These are phyloP conservation scores for Syritta pipiens DNA, from an alignment of 2,888 invertebrate species.

Conservation along the genomic window DNA sequence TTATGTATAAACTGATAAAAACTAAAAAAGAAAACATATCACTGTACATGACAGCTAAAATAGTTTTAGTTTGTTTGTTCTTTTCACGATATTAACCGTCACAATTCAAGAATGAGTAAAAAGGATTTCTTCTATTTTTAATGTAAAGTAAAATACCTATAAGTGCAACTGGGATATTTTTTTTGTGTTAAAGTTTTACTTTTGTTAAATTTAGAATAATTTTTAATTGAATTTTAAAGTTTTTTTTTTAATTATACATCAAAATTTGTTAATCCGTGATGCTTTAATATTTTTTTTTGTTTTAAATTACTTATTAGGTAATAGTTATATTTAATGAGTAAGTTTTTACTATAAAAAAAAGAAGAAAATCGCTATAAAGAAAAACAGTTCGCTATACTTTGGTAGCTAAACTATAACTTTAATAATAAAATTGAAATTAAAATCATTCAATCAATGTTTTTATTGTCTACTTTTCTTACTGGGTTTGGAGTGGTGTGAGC, in stretches of 20 bases:
- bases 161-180: slow-evolving; percentile 60
- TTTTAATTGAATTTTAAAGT: slow-evolving; percentile 43
- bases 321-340: slow-evolving; percentile 59
- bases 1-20: slow-evolving; percentile 15
- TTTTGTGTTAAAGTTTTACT: slow-evolving; percentile 59
- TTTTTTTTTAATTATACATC: slow-evolving; percentile 26
- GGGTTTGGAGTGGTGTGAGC: too few relatives aligned
- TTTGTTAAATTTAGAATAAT: slow-evolving; percentile 67
- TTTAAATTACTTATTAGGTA: slow-evolving; percentile 35
- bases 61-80: slow-evolving; percentile 19
- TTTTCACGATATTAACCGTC: slow-evolving; percentile 7
- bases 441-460: background rate
- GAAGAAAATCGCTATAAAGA: slow-evolving; percentile 38
- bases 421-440: slow-evolving; percentile 56
- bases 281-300: slow-evolving; percentile 46
- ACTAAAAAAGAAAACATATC: slow-evolving; percentile 53
- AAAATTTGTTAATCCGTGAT: slow-evolving; percentile 57
- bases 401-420: slow-evolving; percentile 62
- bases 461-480: background rate
- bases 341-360: slow-evolving; percentile 67
- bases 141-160: background rate
- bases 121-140: too few relatives aligned
- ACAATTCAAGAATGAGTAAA: slow-evolving; percentile 19
- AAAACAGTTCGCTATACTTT: slow-evolving; percentile 50
- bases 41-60: slow-evolving; percentile 35